Evolutionary conservation across 2,797 vertebrate species (phyloP).

Genomic region (Takifugu ocellatus): DNA sequence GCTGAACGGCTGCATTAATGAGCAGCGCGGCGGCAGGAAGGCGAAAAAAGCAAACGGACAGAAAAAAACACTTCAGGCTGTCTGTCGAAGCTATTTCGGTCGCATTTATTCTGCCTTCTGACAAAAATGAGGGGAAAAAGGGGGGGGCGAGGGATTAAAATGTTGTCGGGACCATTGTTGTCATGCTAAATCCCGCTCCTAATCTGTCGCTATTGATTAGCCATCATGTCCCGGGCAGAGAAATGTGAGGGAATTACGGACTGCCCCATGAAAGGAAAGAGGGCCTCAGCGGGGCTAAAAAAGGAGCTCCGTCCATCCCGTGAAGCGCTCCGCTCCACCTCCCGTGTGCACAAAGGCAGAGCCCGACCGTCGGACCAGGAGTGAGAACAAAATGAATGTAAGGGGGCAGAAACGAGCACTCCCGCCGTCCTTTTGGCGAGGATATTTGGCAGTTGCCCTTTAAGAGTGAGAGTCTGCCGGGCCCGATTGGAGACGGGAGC

Average conservation of each 20-base stretch:
- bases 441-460: conserved; percentile 70
- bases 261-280: conserved; percentile 48
- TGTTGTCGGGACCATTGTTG: conserved; percentile 69
- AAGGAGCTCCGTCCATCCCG: conserved; percentile 48
- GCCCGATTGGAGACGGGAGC: conserved; percentile 62
- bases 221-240: conserved; percentile 63
- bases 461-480: conserved; percentile 65
- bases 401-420: conserved; percentile 50
- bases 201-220: conserved; percentile 77
- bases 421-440: conserved; percentile 62
- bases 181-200: conserved; percentile 71
- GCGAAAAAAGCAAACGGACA: conserved; percentile 12
- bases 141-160: conserved; percentile 60
- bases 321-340: conserved; percentile 12
- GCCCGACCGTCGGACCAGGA: conserved; percentile 36
- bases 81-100: conserved; percentile 56
- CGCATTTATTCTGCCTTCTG: conserved; percentile 47
- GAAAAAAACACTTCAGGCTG: conserved; percentile 34
- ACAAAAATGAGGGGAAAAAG: conserved; percentile 58
- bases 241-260: conserved; percentile 43
- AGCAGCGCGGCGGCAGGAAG: conserved; percentile 25
- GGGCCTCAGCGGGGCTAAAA: conserved; percentile 27
- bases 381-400: conserved; percentile 20
- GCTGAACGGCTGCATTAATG: conserved; percentile 51
- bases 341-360: conserved; percentile 39